Conservation (phyloP, 2,113 vertebrate species). For the Emydura subglobosa region DNA sequence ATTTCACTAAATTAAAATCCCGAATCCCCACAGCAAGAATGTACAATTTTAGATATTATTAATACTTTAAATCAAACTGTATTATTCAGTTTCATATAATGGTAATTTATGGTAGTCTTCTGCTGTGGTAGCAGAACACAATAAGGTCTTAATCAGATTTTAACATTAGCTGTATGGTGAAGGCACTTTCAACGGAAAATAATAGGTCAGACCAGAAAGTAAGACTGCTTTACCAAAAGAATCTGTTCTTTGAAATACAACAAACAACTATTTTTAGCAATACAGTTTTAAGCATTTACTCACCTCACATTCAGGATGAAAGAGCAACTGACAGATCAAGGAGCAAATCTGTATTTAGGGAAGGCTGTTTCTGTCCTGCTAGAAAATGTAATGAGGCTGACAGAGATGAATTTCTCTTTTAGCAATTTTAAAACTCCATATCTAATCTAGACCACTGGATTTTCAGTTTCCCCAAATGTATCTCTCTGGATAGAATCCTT, state of each 20-base stretch:
- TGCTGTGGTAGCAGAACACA: constrained; percentile 50
- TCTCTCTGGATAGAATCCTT: neutral
- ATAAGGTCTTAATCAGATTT: constrained; percentile 62
- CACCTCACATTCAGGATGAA: neutral
- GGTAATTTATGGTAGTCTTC: constrained; percentile 71
- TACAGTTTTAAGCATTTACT: constrained; percentile 17
- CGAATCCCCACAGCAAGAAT: constrained; percentile 68
- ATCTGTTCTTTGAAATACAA: constrained; percentile 49
- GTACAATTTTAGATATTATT: constrained; percentile 79
- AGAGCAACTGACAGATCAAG: constrained; percentile 40
- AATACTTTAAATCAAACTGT: constrained; percentile 80
- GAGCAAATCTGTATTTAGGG: constrained; percentile 35
- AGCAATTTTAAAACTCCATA: neutral
- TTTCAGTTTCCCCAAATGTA: neutral
- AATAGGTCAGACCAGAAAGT: constrained; percentile 48
- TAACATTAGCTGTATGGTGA: neutral
- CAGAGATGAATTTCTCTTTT: neutral
- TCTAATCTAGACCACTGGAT: neutral
- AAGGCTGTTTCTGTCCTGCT: neutral
- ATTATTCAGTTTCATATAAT: constrained; percentile 73
- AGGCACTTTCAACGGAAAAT: constrained; percentile 44
- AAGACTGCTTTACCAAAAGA: constrained; percentile 35
- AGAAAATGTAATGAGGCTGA: neutral
- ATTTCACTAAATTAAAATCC: constrained; percentile 80
- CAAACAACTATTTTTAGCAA: constrained; percentile 27